Evolutionary conservation across 2,113 vertebrate species (phyloP), one percentile per base, ranked within the genome.

Genomic region (Eurystomus gularis): DNA sequence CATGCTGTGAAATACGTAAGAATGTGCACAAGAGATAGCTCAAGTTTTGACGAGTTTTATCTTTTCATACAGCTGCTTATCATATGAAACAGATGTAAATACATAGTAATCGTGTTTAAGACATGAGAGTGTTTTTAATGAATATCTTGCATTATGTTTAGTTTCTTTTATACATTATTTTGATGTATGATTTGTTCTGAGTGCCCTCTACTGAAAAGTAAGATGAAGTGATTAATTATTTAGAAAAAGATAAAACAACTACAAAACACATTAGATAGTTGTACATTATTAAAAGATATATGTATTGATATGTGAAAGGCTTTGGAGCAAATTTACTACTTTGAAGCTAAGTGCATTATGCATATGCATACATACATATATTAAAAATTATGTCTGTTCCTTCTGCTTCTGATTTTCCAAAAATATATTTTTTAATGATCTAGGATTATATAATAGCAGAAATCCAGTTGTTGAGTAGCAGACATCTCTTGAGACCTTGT

Each of bases 191-290:
- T 94, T 97, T 97, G 97, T 97, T 96, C 96, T 94, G 95, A 97
- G 95, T 97, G 96, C 96, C 96, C 97, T 97, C 97, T 97, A 89
- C 96, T 97, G 97, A 97, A 97, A 97, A 97, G 85, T 92, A 93
- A 90, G 96, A 95, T 92, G 94, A 97, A 97, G 91, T 94, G 96
- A 92, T 97, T 95, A 96, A 97, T 97, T 97, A 97, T 97, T 94
- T 97, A 96, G 52, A 40, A 84, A 68, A 86, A 95, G 72, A 81
- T 31, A 72, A 6, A 86, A 81, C 75, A 68, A n/a, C 48, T 77
- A 46, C 61, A 91, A 95, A 95, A 88, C 28, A 35, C 39, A 61
- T 62, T 33, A 37, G 65, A 65, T 20, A 65, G 66, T 15, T 88
- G 55, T 28, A 44, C 24, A 33, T 92, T 90, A 62, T 86, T 83